Percentiles rank a stretch among this genome's conserved stretches.
Conservation (phyloP, 2,113 vertebrate species). For the Hylia prasina region DNA sequence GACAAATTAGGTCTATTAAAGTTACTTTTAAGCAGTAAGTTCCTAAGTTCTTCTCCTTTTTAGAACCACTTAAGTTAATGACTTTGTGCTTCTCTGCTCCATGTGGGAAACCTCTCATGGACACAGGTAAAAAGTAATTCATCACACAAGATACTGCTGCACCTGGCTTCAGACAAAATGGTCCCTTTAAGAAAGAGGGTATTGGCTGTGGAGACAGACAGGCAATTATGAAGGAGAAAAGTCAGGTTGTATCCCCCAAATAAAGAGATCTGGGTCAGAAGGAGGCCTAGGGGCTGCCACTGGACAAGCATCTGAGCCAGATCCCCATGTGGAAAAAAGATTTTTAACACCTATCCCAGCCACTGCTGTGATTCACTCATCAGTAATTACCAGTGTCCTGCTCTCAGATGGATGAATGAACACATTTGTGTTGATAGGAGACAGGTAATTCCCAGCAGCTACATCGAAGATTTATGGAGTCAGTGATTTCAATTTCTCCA, state of each 20-base stretch:
- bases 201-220: background rate
- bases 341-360: background rate
- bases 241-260: rapidly evolving
- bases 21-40: background rate
- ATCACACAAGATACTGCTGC: background rate
- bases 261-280: background rate
- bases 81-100: background rate
- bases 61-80: background rate
- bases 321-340: background rate
- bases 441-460: background rate
- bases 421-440: background rate
- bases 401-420: background rate
- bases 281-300: background rate
- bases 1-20: background rate
- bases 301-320: background rate
- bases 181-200: background rate
- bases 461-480: background rate
- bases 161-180: background rate
- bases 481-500: background rate
- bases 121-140: background rate
- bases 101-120: background rate
- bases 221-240: background rate
- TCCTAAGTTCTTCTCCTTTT: background rate
- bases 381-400: background rate
- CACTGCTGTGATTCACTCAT: background rate